Evolutionary conservation across 2,797 vertebrate genomes (phyloP).

Genomic region (Pitangus sulphuratus): DNA sequence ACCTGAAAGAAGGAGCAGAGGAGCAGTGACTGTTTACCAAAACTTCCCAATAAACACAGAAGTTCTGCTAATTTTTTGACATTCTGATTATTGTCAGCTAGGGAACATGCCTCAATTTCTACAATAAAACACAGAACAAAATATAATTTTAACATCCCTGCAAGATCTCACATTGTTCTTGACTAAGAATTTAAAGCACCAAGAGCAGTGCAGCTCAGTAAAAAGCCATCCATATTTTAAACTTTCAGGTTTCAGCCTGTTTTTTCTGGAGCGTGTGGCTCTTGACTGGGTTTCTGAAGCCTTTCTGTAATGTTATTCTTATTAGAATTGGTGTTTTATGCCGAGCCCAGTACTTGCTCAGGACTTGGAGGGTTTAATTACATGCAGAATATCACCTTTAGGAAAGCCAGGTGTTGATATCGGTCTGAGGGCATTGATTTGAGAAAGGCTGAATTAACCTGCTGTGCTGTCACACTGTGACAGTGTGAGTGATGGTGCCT

Average conservation of each 20-base stretch:
- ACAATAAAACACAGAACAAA: background rate
- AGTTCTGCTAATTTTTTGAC: background rate
- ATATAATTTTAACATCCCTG: background rate
- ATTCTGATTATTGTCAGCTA: background rate
- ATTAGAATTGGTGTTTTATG: background rate
- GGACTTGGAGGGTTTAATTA: background rate
- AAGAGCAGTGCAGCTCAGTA: background rate
- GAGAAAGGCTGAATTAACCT: background rate
- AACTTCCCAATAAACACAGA: background rate
- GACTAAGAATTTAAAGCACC: background rate
- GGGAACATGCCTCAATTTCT: background rate
- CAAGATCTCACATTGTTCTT: background rate
- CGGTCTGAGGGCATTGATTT: background rate
- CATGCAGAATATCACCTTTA: background rate
- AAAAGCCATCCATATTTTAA: background rate
- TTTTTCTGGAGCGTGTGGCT: background rate
- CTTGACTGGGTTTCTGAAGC: background rate
- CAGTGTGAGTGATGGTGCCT: background rate
- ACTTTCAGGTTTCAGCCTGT: background rate
- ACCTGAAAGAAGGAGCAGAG: background rate
- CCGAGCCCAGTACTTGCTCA: background rate
- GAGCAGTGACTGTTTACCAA: background rate
- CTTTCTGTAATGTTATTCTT: background rate
- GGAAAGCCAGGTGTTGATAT: background rate
- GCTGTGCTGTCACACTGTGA: background rate